Percentiles rank a stretch among this genome's conserved stretches.
phyloP scores from a whole-genome alignment of 2,888 invertebrate genomes.

The Uropetala carovei region DNA sequence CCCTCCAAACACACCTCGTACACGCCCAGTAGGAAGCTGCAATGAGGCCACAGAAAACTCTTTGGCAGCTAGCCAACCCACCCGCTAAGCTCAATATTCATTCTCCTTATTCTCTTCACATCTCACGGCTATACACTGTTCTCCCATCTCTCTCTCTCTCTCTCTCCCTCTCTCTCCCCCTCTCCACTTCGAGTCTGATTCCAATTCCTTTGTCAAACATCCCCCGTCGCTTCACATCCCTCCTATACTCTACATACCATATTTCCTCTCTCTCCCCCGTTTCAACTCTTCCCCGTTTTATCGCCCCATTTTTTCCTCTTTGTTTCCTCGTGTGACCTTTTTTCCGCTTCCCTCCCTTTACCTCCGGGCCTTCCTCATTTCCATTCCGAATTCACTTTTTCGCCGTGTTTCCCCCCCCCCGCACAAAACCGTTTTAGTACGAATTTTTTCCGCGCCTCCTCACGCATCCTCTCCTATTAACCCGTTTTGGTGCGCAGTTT shows the following conservation, averaged over 20 bases:
- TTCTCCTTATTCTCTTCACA: neutral
- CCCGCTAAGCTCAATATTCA: neutral
- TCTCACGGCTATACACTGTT: no score
- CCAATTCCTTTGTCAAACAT: conserved; percentile 26
- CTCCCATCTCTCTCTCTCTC: neutral
- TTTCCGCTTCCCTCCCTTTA: no score
- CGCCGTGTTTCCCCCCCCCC: no score
- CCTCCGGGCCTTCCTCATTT: no score
- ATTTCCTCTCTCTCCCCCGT: neutral
- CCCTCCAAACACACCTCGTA: neutral
- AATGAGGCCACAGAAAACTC: neutral
- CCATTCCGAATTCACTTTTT: no score
- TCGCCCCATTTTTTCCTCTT: neutral
- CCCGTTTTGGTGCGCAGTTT: no score
- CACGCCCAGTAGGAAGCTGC: neutral
- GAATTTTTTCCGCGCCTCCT: no score
- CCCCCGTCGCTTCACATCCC: neutral
- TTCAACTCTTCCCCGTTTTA: neutral
- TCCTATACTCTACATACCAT: neutral
- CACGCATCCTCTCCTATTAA: no score
- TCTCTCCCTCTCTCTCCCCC: neutral
- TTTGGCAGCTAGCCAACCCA: neutral
- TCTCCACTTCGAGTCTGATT: neutral
- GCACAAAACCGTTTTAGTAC: no score
- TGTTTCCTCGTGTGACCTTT: no score